These are phyloP conservation scores for Drosophila azteca DNA, from an alignment of 1,140 invertebrate species.

Conservation along the genomic window DNA sequence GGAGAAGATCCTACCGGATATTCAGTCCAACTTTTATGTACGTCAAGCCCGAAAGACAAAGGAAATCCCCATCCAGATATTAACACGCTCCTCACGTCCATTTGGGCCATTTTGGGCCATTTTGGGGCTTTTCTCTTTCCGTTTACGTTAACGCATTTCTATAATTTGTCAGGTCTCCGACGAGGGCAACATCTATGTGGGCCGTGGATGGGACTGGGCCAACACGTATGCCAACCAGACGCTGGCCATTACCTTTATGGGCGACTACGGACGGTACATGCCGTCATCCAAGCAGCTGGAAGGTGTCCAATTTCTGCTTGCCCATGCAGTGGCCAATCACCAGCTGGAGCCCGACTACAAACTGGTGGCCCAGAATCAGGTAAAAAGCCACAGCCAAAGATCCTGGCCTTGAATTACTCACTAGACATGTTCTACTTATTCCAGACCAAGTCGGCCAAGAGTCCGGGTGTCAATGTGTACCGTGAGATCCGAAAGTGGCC, in stretches of 20 bases:
- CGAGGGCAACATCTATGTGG: slow-evolving; percentile 87
- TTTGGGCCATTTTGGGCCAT: slow-evolving; percentile 11
- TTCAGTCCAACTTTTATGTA: slow-evolving; percentile 82
- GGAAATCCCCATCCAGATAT: slow-evolving; percentile 18
- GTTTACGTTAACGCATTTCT: not conserved
- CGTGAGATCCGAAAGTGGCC: slow-evolving; percentile 83
- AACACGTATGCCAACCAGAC: slow-evolving; percentile 85
- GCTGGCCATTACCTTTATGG: slow-evolving; percentile 84
- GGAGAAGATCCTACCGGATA: slow-evolving; percentile 78
- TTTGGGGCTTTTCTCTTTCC: slow-evolving; percentile 29
- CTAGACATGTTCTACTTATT: not conserved
- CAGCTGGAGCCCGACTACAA: slow-evolving; percentile 81
- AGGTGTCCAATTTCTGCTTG: slow-evolving; percentile 74
- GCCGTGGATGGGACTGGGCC: slow-evolving; percentile 86
- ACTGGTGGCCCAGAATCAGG: slow-evolving; percentile 84
- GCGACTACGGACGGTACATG: slow-evolving; percentile 82
- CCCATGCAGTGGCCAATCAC: slow-evolving; percentile 67
- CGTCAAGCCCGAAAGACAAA: slow-evolving; percentile 27
- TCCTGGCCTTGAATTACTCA: not conserved
- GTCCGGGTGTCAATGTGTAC: slow-evolving; percentile 85
- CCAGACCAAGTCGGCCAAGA: slow-evolving; percentile 79
- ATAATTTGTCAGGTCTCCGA: slow-evolving; percentile 84
- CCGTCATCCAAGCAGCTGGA: slow-evolving; percentile 77
- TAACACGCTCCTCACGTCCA: slow-evolving; percentile 36
- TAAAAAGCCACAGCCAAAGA: slow-evolving; percentile 27